Conservation (phyloP, 2,888 invertebrate genomes). For the Mayetiola destructor region DNA sequence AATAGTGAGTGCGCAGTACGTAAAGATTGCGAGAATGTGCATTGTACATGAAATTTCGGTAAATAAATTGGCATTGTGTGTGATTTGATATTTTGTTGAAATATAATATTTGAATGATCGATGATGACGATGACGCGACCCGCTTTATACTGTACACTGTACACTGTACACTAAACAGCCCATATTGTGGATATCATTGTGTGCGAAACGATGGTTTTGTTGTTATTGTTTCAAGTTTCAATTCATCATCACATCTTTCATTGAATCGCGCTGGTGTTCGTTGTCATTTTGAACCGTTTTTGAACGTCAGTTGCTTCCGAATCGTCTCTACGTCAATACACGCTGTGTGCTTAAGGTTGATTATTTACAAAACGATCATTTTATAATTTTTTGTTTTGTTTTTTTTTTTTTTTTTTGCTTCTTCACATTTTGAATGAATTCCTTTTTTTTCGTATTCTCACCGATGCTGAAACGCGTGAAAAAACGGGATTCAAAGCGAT, state of each 20-base stretch:
- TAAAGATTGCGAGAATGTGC: too few species aligned
- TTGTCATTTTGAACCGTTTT: neutral
- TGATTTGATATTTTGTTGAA: too few species aligned
- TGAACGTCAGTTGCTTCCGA: neutral
- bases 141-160: too few species aligned
- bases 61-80: too few species aligned
- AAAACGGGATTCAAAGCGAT: too few species aligned
- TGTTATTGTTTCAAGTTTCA: neutral
- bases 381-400: neutral
- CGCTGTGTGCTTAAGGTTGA: neutral
- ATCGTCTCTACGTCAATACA: neutral
- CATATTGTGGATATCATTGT: too few species aligned
- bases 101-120: too few species aligned
- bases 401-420: neutral
- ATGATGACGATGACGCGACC: too few species aligned
- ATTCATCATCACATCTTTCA: slow-evolving; percentile 4
- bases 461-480: too few species aligned
- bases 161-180: too few species aligned
- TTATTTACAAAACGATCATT: neutral
- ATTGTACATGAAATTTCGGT: too few species aligned
- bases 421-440: neutral
- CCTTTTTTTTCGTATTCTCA: neutral
- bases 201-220: neutral
- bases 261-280: neutral
- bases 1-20: too few species aligned